phyloP scores from a whole-genome alignment of 2,888 invertebrate species.

The Cheilosia soror region DNA sequence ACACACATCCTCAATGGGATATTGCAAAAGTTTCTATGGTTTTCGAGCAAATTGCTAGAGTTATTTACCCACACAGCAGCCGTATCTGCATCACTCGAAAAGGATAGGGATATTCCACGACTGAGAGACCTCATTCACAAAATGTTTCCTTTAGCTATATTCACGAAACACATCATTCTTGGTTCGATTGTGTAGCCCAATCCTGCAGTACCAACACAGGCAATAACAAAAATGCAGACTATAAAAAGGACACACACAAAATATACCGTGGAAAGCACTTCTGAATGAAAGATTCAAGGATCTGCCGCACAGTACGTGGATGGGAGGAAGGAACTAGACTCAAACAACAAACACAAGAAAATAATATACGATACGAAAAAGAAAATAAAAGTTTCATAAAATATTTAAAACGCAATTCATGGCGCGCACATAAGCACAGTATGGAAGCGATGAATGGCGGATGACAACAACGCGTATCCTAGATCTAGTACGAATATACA shows the following conservation, averaged over 20 bases:
- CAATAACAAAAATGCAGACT: conserved; percentile 55
- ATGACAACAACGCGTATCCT: conserved; percentile 55
- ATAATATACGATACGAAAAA: conserved; percentile 33
- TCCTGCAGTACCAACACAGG: conserved; percentile 37
- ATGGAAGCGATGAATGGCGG: conserved; percentile 17
- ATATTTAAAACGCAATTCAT: conserved; percentile 73
- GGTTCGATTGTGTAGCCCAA: conserved; percentile 31
- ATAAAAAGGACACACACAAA: conserved; percentile 54
- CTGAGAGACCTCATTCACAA: conserved; percentile 3
- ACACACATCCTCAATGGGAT: conserved; percentile 63
- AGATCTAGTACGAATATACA: conserved; percentile 51
- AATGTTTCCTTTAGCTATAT: not conserved
- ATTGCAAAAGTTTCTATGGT: conserved; percentile 73
- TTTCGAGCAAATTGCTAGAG: conserved; percentile 61
- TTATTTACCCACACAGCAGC: conserved; percentile 34
- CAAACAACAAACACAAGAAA: conserved; percentile 36
- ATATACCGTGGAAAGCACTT: conserved; percentile 28
- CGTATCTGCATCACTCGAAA: conserved; percentile 3
- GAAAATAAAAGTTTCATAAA: conserved; percentile 69
- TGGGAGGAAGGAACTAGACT: conserved; percentile 4
- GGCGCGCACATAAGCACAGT: conserved; percentile 4
- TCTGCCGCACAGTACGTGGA: conserved; percentile 15
- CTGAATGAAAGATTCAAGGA: conserved; percentile 50
- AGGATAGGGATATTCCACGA: conserved; percentile 14
- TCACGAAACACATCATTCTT: not conserved